Conservation (phyloP, 2,797 vertebrate species). For the Poliocrania exsul region DNA sequence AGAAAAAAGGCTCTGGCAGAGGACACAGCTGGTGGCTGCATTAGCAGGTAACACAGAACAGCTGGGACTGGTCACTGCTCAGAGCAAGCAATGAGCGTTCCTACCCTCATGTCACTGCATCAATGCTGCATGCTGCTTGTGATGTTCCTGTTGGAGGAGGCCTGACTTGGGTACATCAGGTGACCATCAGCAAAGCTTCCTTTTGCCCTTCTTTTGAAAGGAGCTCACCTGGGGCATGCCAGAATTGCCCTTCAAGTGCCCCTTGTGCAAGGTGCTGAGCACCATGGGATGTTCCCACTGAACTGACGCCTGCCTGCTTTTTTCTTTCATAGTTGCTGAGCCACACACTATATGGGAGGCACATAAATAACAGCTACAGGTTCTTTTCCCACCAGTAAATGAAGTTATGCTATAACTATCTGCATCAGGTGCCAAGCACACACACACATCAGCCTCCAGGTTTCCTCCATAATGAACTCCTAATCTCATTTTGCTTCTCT, state of each 20-base stretch:
- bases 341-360: accelerated
- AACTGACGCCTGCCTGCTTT: neutral
- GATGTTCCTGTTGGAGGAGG: neutral
- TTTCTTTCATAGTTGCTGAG: neutral
- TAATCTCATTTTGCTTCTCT: neutral
- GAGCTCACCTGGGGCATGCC: accelerated
- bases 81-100: neutral
- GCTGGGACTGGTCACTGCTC: accelerated
- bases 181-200: neutral
- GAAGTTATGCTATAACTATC: neutral
- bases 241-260: neutral
- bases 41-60: neutral
- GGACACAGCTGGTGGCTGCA: neutral
- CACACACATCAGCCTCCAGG: neutral
- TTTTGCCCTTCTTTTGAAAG: neutral
- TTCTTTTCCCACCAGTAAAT: neutral
- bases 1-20: neutral
- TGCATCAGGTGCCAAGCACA: neutral
- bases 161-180: neutral
- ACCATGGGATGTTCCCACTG: neutral
- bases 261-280: neutral
- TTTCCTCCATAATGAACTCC: neutral
- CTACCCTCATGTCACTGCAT: neutral
- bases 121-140: neutral
- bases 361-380: neutral